Evolutionary conservation across 2,888 invertebrate species (phyloP), one percentile per base, ranked within the genome.

Genomic region (Ectemnius cavifrons): DNA sequence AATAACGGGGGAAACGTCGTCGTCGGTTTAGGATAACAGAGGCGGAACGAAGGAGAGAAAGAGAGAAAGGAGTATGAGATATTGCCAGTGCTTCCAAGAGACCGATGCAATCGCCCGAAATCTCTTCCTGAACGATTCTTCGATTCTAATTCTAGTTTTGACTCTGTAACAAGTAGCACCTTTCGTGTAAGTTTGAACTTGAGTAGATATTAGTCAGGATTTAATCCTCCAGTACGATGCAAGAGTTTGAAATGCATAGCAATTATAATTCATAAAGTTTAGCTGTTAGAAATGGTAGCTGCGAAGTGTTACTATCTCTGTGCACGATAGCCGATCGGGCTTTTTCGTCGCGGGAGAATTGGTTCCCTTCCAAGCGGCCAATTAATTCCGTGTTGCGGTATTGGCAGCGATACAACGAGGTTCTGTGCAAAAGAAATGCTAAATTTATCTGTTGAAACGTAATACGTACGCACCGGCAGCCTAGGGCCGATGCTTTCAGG

Each of bases 401-500:
- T 89, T 89, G 89, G 89, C 89, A 88, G 86, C 84, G 86, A 85
- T 85, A 87, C 87, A 89, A 86, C 86, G 75, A 82, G 82, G 79
- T 84, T 84, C 85, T 80, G 83, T 85, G 87, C 84, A 86, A 89
- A 90, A 89, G 89, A 88, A 89, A 87, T 81, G 88, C 90, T 90
- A 90, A 90, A 90, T 90, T 89, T 90, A 90, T 89, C 89, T 88
- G 87, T 88, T 86, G 90, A 89, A 90, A 90, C 89, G 89, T 89
- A 89, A 90, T 89, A 88, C 89, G 80, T 23, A 23, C 75, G 79
- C 82, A 79, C 72, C 75, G 67, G 78, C 37, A 37, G 37, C 6
- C 73, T 73, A 45, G 71, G 75, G 63, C 73, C 64, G 66, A 66
- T 67, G 73, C 69, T 37, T 59, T 73, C 64, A 46, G 71, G 45